phyloP scores from a whole-genome alignment of 2,797 vertebrate genomes.

The Pterois miles region DNA sequence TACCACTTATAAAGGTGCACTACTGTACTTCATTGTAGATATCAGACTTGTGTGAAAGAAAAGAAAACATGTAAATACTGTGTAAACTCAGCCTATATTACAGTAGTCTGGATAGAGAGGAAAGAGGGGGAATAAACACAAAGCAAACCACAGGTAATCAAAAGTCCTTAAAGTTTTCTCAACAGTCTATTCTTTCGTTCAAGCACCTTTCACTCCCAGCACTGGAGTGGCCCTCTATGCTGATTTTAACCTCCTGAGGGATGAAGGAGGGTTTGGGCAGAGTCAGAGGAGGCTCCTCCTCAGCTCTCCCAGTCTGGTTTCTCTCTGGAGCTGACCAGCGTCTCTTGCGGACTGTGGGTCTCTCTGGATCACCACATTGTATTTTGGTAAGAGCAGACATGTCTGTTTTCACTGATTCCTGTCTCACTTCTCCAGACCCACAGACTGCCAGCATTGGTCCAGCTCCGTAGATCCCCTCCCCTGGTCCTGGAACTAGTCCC shows the following conservation, averaged over 20 bases:
- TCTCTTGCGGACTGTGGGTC: conserved; percentile 90
- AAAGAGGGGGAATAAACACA: conserved; percentile 65
- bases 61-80: conserved; percentile 92
- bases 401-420: conserved; percentile 85
- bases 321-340: conserved; percentile 98
- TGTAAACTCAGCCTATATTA: conserved; percentile 93
- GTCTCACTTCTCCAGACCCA: conserved; percentile 87
- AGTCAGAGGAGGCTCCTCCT: conserved; percentile 92
- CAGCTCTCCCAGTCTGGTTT: conserved; percentile 92
- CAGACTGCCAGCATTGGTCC: conserved; percentile 77
- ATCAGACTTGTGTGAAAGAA: conserved; percentile 83
- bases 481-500: conserved; percentile 51
- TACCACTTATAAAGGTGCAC: conserved; percentile 76
- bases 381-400: conserved; percentile 82
- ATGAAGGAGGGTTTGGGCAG: conserved; percentile 97
- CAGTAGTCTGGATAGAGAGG: conserved; percentile 91
- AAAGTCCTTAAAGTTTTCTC: conserved; percentile 57
- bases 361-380: conserved; percentile 80
- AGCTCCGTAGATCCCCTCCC: conserved; percentile 50
- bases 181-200: conserved; percentile 71
- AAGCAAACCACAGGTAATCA: conserved; percentile 80
- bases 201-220: conserved; percentile 88
- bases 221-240: conserved; percentile 97
- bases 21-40: conserved; percentile 83
- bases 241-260: conserved; percentile 99